Percentiles rank a stretch among this genome's conserved stretches.
Conservation (phyloP, 2,888 invertebrate species). For the Theodoxus fluviatilis region DNA sequence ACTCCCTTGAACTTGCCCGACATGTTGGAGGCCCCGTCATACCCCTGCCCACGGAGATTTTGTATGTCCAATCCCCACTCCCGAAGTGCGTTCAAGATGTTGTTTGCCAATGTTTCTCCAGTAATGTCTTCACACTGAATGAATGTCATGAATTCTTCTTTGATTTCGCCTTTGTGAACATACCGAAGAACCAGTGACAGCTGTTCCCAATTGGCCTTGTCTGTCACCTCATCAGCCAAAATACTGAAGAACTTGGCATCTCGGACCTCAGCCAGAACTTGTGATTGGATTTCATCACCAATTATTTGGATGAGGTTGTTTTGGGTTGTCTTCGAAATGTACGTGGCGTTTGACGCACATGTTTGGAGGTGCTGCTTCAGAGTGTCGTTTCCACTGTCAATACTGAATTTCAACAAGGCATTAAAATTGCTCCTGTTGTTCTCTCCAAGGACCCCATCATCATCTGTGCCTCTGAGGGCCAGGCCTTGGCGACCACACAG, state of each 20-base stretch:
- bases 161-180: not conserved
- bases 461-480: conserved; percentile 28
- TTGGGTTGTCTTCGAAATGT: conserved; percentile 36
- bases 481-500: conserved; percentile 35
- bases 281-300: conserved; percentile 26
- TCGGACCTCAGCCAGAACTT: conserved; percentile 25
- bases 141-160: conserved; percentile 28
- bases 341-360: conserved; percentile 21
- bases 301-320: conserved; percentile 31
- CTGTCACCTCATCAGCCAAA: conserved; percentile 37
- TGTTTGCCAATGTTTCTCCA: conserved; percentile 16
- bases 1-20: conserved; percentile 29
- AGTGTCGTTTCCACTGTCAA: conserved; percentile 27
- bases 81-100: conserved; percentile 22
- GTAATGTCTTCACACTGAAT: conserved; percentile 28
- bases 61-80: conserved; percentile 25
- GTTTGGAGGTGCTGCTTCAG: conserved; percentile 27
- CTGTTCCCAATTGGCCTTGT: conserved; percentile 33
- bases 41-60: conserved; percentile 31
- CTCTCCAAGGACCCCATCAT: conserved; percentile 8
- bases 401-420: conserved; percentile 26
- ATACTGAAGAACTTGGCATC: conserved; percentile 30
- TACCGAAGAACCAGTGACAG: conserved; percentile 31
- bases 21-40: conserved; percentile 34
- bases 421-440: conserved; percentile 33